A percentile compares a stretch with the other conserved stretches of the same genome.
phyloP scores from a whole-genome alignment of 2,113 vertebrate genomes.

The Pseudopipra pipra region DNA sequence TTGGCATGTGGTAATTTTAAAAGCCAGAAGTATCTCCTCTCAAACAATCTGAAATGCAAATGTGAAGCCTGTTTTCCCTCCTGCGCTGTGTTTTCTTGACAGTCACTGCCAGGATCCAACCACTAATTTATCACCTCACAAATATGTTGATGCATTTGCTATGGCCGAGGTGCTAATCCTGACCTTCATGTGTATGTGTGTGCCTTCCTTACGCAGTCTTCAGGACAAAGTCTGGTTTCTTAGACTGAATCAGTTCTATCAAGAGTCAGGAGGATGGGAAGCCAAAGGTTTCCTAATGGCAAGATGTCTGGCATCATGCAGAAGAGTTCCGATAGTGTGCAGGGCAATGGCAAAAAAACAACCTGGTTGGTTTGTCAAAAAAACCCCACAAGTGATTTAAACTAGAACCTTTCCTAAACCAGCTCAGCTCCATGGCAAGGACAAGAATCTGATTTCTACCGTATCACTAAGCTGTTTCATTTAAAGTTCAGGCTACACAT shows the following conservation, averaged over 20 bases:
- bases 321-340: background rate
- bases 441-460: background rate
- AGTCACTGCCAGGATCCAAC: background rate
- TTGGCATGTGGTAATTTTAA: slow-evolving; percentile 35
- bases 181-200: background rate
- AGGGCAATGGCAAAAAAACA: accelerated
- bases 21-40: slow-evolving; percentile 10
- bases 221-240: background rate
- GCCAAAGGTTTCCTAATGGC: background rate
- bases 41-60: slow-evolving; percentile 42
- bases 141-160: background rate
- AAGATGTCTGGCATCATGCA: background rate
- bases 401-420: background rate
- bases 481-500: background rate
- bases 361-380: background rate
- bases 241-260: background rate
- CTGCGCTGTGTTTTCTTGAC: slow-evolving; percentile 19
- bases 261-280: background rate
- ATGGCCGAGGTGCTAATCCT: background rate
- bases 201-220: background rate
- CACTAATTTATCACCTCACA: background rate
- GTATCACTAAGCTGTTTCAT: background rate
- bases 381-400: background rate
- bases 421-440: background rate
- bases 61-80: background rate